Conservation (phyloP, 1,140 invertebrate species). For the Achroia grisella region DNA sequence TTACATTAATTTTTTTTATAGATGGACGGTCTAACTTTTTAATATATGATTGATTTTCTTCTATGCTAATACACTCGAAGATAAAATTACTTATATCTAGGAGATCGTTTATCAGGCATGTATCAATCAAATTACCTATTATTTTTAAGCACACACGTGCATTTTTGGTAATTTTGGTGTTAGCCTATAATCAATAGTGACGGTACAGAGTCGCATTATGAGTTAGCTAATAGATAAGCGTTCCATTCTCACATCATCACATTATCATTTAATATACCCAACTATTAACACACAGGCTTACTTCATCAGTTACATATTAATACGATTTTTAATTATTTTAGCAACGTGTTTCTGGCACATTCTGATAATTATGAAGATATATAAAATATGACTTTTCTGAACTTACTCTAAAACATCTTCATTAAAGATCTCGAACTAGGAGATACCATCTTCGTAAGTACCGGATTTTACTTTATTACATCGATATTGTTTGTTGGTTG, state of each 20-base stretch:
- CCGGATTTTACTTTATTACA: too few species aligned
- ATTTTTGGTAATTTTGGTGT: neutral
- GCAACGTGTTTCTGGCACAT: slow-evolving; percentile 18
- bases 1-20: slow-evolving; percentile 3
- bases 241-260: slow-evolving; percentile 48
- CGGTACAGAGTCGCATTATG: slow-evolving; percentile 29
- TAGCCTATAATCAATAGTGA: slow-evolving; percentile 14
- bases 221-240: slow-evolving; percentile 47
- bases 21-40: slow-evolving; percentile 42
- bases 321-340: slow-evolving; percentile 9
- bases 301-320: slow-evolving; percentile 24
- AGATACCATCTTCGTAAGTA: too few species aligned
- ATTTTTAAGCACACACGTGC: neutral
- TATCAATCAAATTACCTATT: slow-evolving; percentile 5
- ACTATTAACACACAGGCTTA: slow-evolving; percentile 25
- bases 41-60: slow-evolving; percentile 3
- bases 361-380: slow-evolving; percentile 3
- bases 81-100: slow-evolving; percentile 23
- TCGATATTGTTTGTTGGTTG: too few species aligned
- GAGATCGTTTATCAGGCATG: slow-evolving; percentile 23
- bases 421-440: too few species aligned
- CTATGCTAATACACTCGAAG: slow-evolving; percentile 10
- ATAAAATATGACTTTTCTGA: neutral
- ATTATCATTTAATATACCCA: slow-evolving; percentile 32
- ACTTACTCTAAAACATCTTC: slow-evolving; percentile 6